Evolutionary conservation across 2,888 invertebrate species (phyloP), one percentile per base, ranked within the genome.

Genomic region (Latrodectus elegans): DNA sequence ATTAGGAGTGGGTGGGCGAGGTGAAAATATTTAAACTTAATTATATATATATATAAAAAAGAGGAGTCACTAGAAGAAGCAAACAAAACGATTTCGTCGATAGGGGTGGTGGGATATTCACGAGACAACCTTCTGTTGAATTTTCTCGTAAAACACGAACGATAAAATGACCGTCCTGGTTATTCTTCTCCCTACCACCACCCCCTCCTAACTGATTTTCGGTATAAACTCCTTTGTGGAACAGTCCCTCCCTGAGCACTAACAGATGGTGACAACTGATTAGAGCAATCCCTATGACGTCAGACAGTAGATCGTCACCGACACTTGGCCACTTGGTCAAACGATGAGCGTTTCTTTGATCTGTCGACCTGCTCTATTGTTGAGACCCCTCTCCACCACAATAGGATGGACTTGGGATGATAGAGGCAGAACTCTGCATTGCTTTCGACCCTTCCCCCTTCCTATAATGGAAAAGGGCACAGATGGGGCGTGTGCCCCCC

Each of bases 221-320:
- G 22, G 76, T 11, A 60, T n/a, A 11, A 60, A 60, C 65, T 65
- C 72, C 84, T 72, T 67, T 78, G 77, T 64, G 53, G 22, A 52
- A n/a, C 15, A 52, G 15, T 64, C 52, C 71, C 22, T 22, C n/a
- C 53, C 78, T 82, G 82, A 88, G 88, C 65, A 79, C 67, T 79
- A 88, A 83, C 88, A 88, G 88, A 88, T 88, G 88, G 88, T 88
- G 88, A 79, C 70, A 83, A 88, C 79, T 88, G 88, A 88, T 88
- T 88, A 88, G 71, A 75, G 70, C 73, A 74, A 87, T 81, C 86
- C 80, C 79, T 64, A 80, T 86, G 85, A 86, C 85, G 85, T 87
- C 87, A 87, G 78, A 67, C 15, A 52, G 65, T 76, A 73, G 68
- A 64, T 71, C 71, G 64, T 75, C 53, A 75, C 26, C 80, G 80